Evolutionary conservation across 2,888 invertebrate genomes (phyloP), one percentile per base, ranked within the genome.

Genomic region (Antheraea yamamai): DNA sequence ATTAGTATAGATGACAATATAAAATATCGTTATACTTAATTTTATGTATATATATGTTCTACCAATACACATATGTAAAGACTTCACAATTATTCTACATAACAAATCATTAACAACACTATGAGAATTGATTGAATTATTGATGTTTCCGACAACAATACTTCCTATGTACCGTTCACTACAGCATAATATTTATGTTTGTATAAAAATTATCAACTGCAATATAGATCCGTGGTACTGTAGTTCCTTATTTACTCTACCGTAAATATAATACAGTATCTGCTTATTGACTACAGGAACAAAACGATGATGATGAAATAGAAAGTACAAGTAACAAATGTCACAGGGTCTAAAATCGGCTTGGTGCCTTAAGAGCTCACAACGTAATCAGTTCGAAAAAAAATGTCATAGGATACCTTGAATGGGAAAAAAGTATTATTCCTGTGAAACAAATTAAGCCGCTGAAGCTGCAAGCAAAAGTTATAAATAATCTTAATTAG

Each of bases 201-300:
- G 61, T 39, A 8, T 70, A 39, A 70, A 10, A n/a, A 70, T 70
- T 70, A 70, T 39, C 70, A 70, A n/a, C 20, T 70, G 23, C 39
- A 70, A 39, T 70, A 70, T n/a, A 70, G 12, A 39, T 39, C 39
- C 39, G 10, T 39, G 23, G 39, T 51, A 61, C 23, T 12, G 58
- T 72, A 58, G 16, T 72, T 70, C 70, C 70, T 70, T 70, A 70
- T 70, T 70, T 70, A 70, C n/a, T 70, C 39, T 70, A 10, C 1
- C 12, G 2, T 70, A 39, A 18, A 20, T 20, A 39, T 70, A 4
- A 14, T 16, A 1, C 26, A 66, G 16, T 66, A 30, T 30, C 1
- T 3, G 3, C 3, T 30, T 4, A 30, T 30, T 66, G 26, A 30
- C 16, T 14, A 30, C 16, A 66, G 30, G 26, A 26, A 66, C 6